phyloP scores from a whole-genome alignment of 1,140 invertebrate genomes.

The Parasteatoda tepidariorum region DNA sequence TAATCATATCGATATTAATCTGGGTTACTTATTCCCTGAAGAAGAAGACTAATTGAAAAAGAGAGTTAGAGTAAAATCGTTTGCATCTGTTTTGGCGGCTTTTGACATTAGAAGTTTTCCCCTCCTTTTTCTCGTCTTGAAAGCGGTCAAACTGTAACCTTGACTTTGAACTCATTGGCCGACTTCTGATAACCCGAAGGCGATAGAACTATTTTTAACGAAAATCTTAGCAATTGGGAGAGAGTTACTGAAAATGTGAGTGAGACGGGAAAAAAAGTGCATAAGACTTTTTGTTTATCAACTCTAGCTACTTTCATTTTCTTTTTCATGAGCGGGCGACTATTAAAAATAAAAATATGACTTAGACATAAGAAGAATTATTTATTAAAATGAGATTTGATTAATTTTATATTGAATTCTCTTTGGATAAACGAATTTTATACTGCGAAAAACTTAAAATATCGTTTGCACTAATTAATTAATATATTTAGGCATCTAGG shows the following conservation, averaged over 20 bases:
- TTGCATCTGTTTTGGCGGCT: conserved; percentile 20
- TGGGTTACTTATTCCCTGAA: conserved; percentile 34
- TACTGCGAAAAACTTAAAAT: no score
- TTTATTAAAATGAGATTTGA: no score
- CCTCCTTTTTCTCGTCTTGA: background rate
- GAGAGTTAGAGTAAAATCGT: conserved; percentile 8
- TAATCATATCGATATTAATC: background rate
- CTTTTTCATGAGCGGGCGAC: background rate
- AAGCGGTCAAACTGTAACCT: background rate
- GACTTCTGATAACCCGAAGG: conserved; percentile 16
- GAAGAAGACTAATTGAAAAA: no score
- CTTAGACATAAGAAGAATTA: no score
- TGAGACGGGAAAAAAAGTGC: background rate
- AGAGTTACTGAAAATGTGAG: background rate
- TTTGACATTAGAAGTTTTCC: background rate
- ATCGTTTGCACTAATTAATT: no score
- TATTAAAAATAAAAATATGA: background rate
- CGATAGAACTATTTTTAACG: background rate
- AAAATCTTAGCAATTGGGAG: background rate
- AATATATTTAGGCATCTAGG: no score
- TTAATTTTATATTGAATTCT: no score
- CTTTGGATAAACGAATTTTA: no score
- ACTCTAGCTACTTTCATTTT: background rate
- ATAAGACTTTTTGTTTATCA: background rate
- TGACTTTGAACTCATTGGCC: conserved; percentile 18